Conservation (phyloP, 2,888 invertebrate genomes). For the Sminthurides aquaticus region DNA sequence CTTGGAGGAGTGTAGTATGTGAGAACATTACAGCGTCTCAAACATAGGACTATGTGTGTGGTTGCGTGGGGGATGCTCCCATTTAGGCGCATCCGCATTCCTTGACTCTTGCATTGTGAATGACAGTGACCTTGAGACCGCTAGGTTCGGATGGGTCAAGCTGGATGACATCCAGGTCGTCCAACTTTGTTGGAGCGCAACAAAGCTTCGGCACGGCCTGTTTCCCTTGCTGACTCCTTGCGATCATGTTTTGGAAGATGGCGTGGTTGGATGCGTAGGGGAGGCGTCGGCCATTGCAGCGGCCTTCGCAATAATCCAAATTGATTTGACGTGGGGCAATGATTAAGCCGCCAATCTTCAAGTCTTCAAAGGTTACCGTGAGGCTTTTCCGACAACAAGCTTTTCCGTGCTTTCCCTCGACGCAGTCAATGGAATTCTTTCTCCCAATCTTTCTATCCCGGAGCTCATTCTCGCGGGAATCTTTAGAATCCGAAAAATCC, state of each 20-base stretch:
- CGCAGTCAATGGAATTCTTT: slow-evolving; percentile 37
- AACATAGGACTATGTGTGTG: neutral
- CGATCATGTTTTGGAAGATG: slow-evolving; percentile 42
- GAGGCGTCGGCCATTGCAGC: slow-evolving; percentile 40
- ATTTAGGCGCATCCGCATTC: slow-evolving; percentile 43
- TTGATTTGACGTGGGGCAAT: slow-evolving; percentile 41
- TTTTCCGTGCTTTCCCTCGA: slow-evolving; percentile 38
- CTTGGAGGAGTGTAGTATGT: neutral
- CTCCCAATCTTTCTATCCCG: slow-evolving; percentile 23
- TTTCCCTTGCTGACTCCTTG: slow-evolving; percentile 13
- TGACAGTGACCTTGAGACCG: slow-evolving; percentile 38
- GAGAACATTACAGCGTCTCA: too few relatives aligned
- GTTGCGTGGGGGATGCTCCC: neutral
- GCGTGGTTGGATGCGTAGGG: slow-evolving; percentile 41
- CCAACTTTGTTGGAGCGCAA: slow-evolving; percentile 41
- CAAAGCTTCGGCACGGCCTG: slow-evolving; percentile 37
- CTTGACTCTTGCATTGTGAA: slow-evolving; percentile 42
- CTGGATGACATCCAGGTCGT: slow-evolving; percentile 41
- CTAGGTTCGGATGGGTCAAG: slow-evolving; percentile 29
- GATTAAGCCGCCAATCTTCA: slow-evolving; percentile 40
- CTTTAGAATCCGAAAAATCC: slow-evolving; percentile 11
- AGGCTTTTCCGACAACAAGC: slow-evolving; percentile 41
- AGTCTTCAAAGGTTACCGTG: slow-evolving; percentile 40
- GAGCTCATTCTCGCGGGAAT: neutral
- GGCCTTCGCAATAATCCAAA: slow-evolving; percentile 41